Conservation (phyloP, 2,888 invertebrate species). For the Cephus sareptanus region DNA sequence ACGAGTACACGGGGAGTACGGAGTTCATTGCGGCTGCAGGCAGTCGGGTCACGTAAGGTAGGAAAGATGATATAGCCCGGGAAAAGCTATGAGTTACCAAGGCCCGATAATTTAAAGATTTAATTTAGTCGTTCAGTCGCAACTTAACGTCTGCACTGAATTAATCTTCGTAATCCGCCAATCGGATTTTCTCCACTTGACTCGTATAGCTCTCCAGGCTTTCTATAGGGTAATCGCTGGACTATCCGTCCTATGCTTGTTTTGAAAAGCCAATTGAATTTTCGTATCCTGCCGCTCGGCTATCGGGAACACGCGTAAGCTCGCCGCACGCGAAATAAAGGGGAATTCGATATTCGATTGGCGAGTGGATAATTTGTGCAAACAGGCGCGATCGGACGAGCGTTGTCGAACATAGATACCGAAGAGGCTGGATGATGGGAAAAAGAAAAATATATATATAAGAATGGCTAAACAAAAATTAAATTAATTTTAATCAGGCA, state of each 20-base stretch:
- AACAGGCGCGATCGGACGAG: not conserved
- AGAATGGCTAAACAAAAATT: not conserved
- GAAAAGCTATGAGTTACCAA: slow-evolving; percentile 47
- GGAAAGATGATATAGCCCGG: not conserved
- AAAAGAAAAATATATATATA: not conserved
- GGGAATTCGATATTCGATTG: too few species aligned
- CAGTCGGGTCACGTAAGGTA: not conserved
- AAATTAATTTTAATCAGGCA: not conserved
- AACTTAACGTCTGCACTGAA: slow-evolving; percentile 46
- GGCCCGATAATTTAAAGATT: slow-evolving; percentile 48
- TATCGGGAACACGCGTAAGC: not conserved
- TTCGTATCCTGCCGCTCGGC: not conserved
- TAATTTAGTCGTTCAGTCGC: slow-evolving; percentile 45
- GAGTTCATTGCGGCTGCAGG: not conserved
- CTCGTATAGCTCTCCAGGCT: not conserved
- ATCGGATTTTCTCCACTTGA: not conserved
- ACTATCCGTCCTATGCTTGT: not conserved
- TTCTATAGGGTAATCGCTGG: not conserved
- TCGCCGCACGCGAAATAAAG: not conserved
- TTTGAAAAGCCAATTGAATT: not conserved
- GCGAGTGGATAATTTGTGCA: not conserved
- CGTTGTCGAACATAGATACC: not conserved
- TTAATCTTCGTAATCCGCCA: slow-evolving; percentile 58
- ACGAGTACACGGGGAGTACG: not conserved
- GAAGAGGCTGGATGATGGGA: too few species aligned